These are phyloP conservation scores for Vanacampus margaritifer DNA, from an alignment of 2,113 vertebrate genomes.

Conservation along the genomic window DNA sequence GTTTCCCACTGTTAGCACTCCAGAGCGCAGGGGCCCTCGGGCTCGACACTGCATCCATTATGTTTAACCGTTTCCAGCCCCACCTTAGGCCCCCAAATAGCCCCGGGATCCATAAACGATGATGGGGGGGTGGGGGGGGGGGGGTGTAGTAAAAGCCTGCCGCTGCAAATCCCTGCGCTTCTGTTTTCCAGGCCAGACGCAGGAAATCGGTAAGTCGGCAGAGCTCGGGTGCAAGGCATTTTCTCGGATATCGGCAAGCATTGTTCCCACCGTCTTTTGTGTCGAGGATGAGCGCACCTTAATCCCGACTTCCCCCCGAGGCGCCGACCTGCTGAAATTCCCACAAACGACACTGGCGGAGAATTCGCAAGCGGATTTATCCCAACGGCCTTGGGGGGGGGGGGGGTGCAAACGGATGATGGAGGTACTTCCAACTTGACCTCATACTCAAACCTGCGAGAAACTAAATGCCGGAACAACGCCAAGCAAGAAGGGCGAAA, in stretches of 20 bases:
- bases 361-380: conserved; percentile 23
- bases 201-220: conserved; percentile 40
- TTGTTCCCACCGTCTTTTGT: conserved; percentile 51
- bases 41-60: conserved; percentile 58
- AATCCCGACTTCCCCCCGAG: conserved; percentile 48
- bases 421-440: conserved; percentile 42
- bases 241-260: conserved; percentile 26
- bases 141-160: conserved; percentile 12
- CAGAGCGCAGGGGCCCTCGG: conserved; percentile 26
- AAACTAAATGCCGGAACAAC: conserved; percentile 23
- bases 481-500: conserved; percentile 4
- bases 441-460: conserved; percentile 35
- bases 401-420: conserved; percentile 21
- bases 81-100: conserved; percentile 40
- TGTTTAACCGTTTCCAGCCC: conserved; percentile 57
- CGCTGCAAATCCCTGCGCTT: conserved; percentile 35
- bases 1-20: conserved; percentile 29
- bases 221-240: conserved; percentile 35
- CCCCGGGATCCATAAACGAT: conserved; percentile 34
- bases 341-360: conserved; percentile 34
- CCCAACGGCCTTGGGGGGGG: conserved; percentile 23
- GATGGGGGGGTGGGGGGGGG: conserved; percentile 9
- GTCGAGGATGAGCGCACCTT: conserved; percentile 42
- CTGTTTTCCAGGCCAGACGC: conserved; percentile 41
- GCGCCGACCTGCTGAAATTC: conserved; percentile 36